Evolutionary conservation across 2,888 invertebrate species (phyloP).

Genomic region (Rapana venosa): DNA sequence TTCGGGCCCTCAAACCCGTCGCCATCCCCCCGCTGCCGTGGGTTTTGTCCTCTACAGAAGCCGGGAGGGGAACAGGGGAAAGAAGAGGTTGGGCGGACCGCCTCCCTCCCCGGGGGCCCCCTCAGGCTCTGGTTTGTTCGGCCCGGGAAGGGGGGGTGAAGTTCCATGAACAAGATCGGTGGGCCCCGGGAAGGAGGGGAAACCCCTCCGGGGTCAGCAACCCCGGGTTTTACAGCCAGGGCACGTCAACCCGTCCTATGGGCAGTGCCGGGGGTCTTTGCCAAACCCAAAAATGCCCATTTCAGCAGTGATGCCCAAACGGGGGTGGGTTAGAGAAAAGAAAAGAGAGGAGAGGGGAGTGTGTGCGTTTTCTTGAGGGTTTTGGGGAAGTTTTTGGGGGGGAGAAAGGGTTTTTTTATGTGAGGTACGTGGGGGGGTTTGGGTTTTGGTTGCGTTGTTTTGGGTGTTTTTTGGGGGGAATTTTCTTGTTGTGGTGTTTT

Average conservation of each 20-base stretch:
- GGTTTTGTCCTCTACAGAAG: constrained; percentile 54
- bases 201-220: not conserved
- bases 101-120: not conserved
- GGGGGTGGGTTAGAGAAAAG: not conserved
- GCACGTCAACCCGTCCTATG: constrained; percentile 30
- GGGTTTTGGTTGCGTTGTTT: no score
- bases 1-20: constrained; percentile 56
- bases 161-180: constrained; percentile 31
- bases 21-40: constrained; percentile 52
- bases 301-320: not conserved
- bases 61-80: not conserved
- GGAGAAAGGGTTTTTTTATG: no score
- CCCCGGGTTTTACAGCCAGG: not conserved
- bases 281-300: not conserved
- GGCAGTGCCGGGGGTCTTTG: not conserved
- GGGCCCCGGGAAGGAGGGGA: not conserved
- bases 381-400: no score
- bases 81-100: not conserved
- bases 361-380: not conserved
- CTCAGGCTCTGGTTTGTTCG: not conserved
- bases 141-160: constrained; percentile 20
- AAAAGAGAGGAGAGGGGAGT: no score
- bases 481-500: no score
- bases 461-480: no score
- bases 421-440: no score